Base-by-base conservation (phyloP, 2,797 vertebrate species). In the Microcaecilia unicolor region DNA sequence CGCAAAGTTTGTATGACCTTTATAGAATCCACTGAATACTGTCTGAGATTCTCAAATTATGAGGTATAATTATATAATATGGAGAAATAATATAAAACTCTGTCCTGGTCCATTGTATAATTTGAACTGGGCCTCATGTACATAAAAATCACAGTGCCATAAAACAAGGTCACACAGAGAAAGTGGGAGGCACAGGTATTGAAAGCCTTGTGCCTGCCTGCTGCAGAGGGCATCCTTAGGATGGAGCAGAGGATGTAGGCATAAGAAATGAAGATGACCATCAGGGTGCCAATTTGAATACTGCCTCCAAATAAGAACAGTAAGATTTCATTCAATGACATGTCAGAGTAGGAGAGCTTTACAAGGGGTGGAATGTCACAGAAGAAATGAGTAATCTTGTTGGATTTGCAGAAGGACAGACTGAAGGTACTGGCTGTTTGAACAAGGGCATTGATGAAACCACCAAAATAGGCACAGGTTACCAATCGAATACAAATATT, bases 131-230 rank as follows among this genome's bases (percentile, higher is more conserved):
- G 32, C 25, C 43, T 17, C 11, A 43, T 12, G 27, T 43, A 43
- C 24, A 29, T 44, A n/a, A 44, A 44, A n/a, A 44, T 17, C 17
- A 44, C 41, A 4, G 41, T 36, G 20, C 33, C 27, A 17, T 36
- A 44, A 24, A 44, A 44, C 22, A 44, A 36, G 20, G 33, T 36
- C 3, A 44, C 28, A 35, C 41, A 44, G 25, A 22, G 15, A 15
- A 44, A 10, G 15, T 44, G 41, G 3, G 41, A 44, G 6, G 13
- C 18, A 35, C 44, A 47, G 5, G 44, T 47, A 15, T 37, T 30
- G 10, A 47, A 11, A 7, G 37, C 32, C 25, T 14, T 34, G 19
- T 22, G 43, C 9, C 43, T 43, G 6, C 41, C 41, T 35, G 43
- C 26, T 10, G 27, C 20, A 30, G 41, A 24, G 8, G 41, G 26